A percentile compares a stretch with the other conserved stretches of the same genome.
Evolutionary conservation across 2,797 vertebrate species (phyloP).

Genomic region (Dermochelys coriacea): DNA sequence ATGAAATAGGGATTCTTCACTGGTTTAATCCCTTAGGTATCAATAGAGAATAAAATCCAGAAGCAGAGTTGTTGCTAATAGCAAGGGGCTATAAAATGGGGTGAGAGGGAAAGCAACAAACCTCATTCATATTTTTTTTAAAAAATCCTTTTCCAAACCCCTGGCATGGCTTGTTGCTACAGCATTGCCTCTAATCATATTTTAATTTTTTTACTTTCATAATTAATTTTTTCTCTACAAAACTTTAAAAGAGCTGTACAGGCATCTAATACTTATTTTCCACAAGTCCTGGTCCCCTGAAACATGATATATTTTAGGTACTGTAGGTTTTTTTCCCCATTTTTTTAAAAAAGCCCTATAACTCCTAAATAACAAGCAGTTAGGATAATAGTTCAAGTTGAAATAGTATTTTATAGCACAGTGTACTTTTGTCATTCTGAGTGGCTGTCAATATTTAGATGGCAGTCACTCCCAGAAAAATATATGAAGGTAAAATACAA

Average conservation of each 20-base stretch:
- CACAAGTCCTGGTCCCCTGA: background rate
- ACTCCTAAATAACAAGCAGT: background rate
- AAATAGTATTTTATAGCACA: background rate
- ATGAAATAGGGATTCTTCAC: background rate
- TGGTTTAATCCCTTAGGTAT: background rate
- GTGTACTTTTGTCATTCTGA: background rate
- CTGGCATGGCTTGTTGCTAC: background rate
- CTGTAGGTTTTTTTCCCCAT: background rate
- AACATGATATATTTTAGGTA: background rate
- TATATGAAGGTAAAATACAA: background rate
- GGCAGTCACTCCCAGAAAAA: conserved; percentile 19
- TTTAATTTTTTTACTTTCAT: background rate
- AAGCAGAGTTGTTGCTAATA: background rate
- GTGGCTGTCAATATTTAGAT: conserved; percentile 24
- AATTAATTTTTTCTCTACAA: conserved; percentile 20
- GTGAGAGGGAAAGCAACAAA: background rate
- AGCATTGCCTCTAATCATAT: background rate
- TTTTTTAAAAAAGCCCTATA: conserved; percentile 12
- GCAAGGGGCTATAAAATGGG: background rate
- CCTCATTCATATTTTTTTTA: background rate
- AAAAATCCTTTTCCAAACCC: fast-evolving
- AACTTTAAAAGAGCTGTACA: background rate
- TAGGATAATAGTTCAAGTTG: background rate
- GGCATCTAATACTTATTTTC: background rate
- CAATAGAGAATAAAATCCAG: background rate